Evolutionary conservation across 1,140 invertebrate genomes (phyloP), one percentile per base, ranked within the genome.

Genomic region (Drosophila carrolli): DNA sequence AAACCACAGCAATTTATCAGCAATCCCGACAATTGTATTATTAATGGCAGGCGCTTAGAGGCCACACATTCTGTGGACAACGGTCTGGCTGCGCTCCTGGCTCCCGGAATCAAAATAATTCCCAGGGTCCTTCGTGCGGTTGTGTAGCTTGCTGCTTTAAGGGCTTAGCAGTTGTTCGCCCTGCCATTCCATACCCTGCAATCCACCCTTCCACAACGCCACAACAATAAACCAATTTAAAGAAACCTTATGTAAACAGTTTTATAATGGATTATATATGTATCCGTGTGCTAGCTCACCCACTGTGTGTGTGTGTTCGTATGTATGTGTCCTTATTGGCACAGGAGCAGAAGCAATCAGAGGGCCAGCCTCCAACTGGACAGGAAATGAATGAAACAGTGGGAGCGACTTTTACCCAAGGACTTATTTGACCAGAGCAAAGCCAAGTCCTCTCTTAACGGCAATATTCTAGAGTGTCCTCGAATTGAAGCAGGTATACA

Each of bases 171-270:
- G 46, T 48, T 46, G 54, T 13, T 41, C 13, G 7, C 9, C 38
- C 43, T 23, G 29, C 19, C 23, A 11, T 7, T 27, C 46, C 11
- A 0, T 1, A 7, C 4, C 27, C 16, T 11, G 16, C n/a, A 6
- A 13, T 8, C 41, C 27, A 2, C 8, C 37, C 40, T 37, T 13
- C 62, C 71, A 53, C 47, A 35, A 59, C 72, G 61, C 72, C 74
- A 68, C 72, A 77, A 88, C 83, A 88, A 83, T 84, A 84, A 89
- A 84, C 84, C 84, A 89, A 89, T 89, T 89, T 89, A 81, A 89
- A 72, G 84, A 89, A 89, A 84, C 84, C 84, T 81, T 84, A 89
- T 84, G 66, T 78, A 89, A 89, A 89, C 84, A 89, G 84, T 78
- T 80, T 88, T 84, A 84, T 77, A 81, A 84, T 84, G 78, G 84